Percentiles rank a stretch among this genome's conserved stretches.
Evolutionary conservation across 2,113 vertebrate genomes (phyloP).

Genomic region (Montifringilla adamsi): DNA sequence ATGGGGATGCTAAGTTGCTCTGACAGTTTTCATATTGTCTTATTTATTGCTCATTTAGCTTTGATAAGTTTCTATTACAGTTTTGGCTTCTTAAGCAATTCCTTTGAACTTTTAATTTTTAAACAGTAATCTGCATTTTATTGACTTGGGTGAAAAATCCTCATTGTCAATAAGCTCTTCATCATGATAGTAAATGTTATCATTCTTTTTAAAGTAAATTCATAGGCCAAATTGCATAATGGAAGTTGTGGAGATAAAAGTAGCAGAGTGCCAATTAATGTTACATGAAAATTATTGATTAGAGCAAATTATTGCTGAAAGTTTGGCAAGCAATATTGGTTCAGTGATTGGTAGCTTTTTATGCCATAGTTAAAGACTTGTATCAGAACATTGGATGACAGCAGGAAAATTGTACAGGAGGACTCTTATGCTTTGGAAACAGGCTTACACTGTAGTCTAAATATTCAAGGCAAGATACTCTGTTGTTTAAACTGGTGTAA

Average conservation of each 20-base stretch:
- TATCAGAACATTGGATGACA: background rate
- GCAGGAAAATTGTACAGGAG: background rate
- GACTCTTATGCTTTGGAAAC: background rate
- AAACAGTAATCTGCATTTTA: conserved; percentile 65
- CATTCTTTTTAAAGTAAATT: conserved; percentile 16
- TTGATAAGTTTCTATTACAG: conserved; percentile 58
- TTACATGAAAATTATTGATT: conserved; percentile 45
- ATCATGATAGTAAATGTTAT: conserved; percentile 30
- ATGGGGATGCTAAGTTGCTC: conserved; percentile 61
- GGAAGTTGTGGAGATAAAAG: background rate
- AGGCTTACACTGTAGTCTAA: background rate
- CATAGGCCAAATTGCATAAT: conserved; percentile 11
- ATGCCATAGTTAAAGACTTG: background rate
- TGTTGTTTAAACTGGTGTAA: background rate
- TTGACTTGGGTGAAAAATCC: conserved; percentile 47
- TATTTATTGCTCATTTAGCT: conserved; percentile 74
- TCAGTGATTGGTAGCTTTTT: background rate
- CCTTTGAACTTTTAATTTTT: conserved; percentile 65
- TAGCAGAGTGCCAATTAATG: background rate
- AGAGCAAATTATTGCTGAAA: conserved; percentile 20
- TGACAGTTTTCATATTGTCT: conserved; percentile 66
- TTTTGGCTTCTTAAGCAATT: conserved; percentile 55
- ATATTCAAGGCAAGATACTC: background rate
- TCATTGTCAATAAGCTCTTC: conserved; percentile 52
- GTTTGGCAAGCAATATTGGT: background rate